Conservation (phyloP, 2,888 invertebrate genomes). For the Eubasilissa splendida region DNA sequence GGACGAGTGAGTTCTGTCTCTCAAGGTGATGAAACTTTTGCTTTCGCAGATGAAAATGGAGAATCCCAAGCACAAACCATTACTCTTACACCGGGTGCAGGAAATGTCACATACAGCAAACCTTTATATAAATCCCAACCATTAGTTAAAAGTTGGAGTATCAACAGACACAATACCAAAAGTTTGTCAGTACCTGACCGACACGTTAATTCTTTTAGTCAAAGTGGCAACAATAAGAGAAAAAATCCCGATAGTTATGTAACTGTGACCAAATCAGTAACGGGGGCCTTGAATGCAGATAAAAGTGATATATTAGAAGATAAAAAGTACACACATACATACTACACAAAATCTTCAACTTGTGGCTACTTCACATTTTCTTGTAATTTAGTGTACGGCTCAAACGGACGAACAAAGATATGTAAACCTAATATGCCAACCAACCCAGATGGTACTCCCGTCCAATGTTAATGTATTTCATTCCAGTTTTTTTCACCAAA, state of each 20-base stretch:
- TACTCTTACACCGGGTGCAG: constrained; percentile 70
- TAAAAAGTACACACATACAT: constrained; percentile 83
- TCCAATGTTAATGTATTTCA: constrained; percentile 69
- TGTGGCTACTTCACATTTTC: constrained; percentile 91
- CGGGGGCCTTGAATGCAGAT: constrained; percentile 78
- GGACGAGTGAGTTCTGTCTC: constrained; percentile 78
- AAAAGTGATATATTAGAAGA: constrained; percentile 75
- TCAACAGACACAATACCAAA: constrained; percentile 33
- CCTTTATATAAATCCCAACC: constrained; percentile 43
- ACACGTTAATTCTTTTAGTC: constrained; percentile 50
- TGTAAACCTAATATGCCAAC: constrained; percentile 86
- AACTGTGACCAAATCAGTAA: constrained; percentile 85
- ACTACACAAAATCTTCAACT: constrained; percentile 89
- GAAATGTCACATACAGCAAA: constrained; percentile 63
- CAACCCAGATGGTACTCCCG: constrained; percentile 82
- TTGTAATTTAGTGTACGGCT: constrained; percentile 85
- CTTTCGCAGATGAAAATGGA: constrained; percentile 72
- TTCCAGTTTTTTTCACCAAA: too few relatives aligned
- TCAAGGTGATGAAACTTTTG: constrained; percentile 74
- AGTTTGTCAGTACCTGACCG: constrained; percentile 1
- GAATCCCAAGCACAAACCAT: constrained; percentile 81
- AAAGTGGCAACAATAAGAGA: constrained; percentile 62
- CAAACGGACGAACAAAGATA: constrained; percentile 84
- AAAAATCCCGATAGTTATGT: constrained; percentile 80
- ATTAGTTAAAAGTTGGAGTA: constrained; percentile 47